Evolutionary conservation across 2,113 vertebrate species (phyloP), one percentile per base, ranked within the genome.

Genomic region (Cryptotis parvus): DNA sequence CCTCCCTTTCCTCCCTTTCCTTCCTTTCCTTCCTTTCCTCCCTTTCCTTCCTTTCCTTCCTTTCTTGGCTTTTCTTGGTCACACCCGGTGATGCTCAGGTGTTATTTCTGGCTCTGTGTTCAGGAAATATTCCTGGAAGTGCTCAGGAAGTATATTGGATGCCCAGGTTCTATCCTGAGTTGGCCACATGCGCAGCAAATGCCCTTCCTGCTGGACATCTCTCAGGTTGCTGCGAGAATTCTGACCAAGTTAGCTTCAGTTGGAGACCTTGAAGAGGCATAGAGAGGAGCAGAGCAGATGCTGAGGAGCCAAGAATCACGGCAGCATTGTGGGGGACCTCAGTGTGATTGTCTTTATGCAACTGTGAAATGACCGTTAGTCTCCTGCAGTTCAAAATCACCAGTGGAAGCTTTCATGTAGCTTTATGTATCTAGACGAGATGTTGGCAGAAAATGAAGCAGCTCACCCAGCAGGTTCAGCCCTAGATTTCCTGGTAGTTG

Each of bases 381-480:
- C 82, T 55, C 68, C 75, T 78, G 37, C 4, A 31, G 55, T 16
- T 2, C 29, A 80, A 55, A 45, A 33, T 41, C 1, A 26, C 49
- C 74, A 55, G 49, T 84, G 20, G 15, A 91, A 52, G 80, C 27
- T 70, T 9, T 6, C 58, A 31, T 0, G 55, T 18, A 75, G 31
- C 31, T 68, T 88, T 81, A 39, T 52, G 41, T 77, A 66, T 73
- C 29, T 73, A 39, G 78, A 90, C 10, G 49, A 72, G 22, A 49
- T 3, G 73, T 89, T 68, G 74, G 0, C 6, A 92, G 80, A 52
- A 89, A 93, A 82, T 68, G 49, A 72, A 69, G 41, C 52, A 43
- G 12, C 24, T 45, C 86, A 41, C 16, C 8, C 8, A 65, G n/a
- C 9, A 83, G 58, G 29, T 83, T 91, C 68, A 66, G 74, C 55